phyloP scores from a whole-genome alignment of 2,113 vertebrate genomes.

The Aphyosemion australe region DNA sequence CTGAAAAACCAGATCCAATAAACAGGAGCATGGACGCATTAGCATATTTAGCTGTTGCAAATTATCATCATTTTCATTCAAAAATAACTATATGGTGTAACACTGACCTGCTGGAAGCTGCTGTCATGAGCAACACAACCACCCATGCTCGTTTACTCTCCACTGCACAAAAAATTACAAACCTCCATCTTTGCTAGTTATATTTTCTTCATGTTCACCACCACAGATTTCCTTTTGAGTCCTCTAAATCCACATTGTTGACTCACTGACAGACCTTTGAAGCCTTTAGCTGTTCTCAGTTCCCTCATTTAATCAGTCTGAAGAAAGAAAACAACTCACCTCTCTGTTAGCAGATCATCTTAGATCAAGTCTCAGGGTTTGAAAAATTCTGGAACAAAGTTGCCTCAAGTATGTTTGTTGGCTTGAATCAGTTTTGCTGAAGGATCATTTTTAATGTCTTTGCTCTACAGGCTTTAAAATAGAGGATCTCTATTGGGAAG shows the following conservation, averaged over 20 bases:
- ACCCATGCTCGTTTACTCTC: neutral
- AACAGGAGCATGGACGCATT: no score
- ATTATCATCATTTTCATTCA: no score
- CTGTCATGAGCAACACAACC: neutral
- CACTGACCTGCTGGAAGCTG: no score
- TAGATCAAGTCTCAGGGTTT: no score
- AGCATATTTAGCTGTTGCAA: no score
- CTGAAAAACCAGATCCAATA: no score
- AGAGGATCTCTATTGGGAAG: neutral
- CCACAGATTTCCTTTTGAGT: constrained; percentile 3
- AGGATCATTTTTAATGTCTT: constrained; percentile 21
- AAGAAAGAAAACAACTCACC: no score
- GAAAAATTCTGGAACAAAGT: neutral
- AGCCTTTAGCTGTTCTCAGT: neutral
- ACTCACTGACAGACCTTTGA: constrained; percentile 4
- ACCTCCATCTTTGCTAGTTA: neutral
- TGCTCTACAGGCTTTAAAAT: neutral
- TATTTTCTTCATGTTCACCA: neutral
- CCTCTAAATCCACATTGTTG: neutral
- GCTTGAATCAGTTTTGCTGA: no score
- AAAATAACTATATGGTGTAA: no score
- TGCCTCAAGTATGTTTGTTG: no score
- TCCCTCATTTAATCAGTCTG: neutral
- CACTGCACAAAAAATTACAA: neutral
- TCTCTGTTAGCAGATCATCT: no score